phyloP scores from a whole-genome alignment of 37 sponge, comb jelly and placozoan genomes.

The Diacarnus erythraeanus region DNA sequence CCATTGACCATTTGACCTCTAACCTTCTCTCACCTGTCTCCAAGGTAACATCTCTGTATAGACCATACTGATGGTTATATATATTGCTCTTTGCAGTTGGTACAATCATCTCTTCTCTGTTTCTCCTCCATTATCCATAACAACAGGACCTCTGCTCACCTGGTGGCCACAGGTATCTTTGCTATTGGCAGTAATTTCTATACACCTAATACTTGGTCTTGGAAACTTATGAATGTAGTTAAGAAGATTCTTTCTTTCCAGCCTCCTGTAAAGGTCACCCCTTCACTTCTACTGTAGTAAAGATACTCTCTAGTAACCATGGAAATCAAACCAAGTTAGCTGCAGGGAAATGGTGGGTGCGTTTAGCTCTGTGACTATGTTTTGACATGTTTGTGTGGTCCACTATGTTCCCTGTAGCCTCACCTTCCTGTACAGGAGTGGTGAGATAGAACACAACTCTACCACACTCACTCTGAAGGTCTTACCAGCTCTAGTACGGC shows the following conservation, averaged over 20 bases:
- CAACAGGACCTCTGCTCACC: conserved; percentile 5
- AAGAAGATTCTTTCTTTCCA: too few relatives aligned
- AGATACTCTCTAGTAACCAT: conserved; percentile 21
- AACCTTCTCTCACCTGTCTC: conserved; percentile 9
- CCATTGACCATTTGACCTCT: neutral
- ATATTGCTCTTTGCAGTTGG: conserved; percentile 20
- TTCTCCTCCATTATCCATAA: conserved; percentile 15
- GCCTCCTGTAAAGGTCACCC: conserved; percentile 12
- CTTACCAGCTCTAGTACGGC: conserved; percentile 26
- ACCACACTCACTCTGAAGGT: conserved; percentile 16
- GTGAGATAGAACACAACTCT: neutral
- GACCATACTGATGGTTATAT: too few relatives aligned
- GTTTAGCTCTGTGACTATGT: too few relatives aligned
- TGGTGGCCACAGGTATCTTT: conserved; percentile 16
- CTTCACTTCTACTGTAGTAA: conserved; percentile 4
- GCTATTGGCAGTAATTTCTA: too few relatives aligned
- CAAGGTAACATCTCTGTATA: conserved; percentile 39
- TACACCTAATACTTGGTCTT: too few relatives aligned
- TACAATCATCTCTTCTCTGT: conserved; percentile 36
- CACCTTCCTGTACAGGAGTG: conserved; percentile 25
- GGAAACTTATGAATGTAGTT: too few relatives aligned
- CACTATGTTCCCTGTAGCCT: conserved; percentile 4
- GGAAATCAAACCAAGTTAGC: conserved; percentile 32
- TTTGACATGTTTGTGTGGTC: neutral
- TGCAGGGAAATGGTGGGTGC: conserved; percentile 40